phyloP scores from a whole-genome alignment of 2,888 invertebrate genomes.

The Amiota communis region DNA sequence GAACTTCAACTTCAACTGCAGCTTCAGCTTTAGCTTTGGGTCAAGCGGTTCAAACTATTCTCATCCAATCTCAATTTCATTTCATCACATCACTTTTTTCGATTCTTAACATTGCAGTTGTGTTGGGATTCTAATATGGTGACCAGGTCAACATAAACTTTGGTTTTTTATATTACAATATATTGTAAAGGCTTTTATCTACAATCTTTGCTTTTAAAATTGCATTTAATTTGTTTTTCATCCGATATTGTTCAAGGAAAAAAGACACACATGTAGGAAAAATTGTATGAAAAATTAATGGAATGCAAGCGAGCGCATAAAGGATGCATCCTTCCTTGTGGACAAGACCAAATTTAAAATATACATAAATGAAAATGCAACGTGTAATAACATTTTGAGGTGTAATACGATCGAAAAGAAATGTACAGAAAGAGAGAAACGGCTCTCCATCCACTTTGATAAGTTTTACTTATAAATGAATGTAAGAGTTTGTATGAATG shows the following conservation, averaged over 20 bases:
- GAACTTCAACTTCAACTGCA: background rate
- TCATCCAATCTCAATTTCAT: no score
- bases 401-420: slow-evolving; percentile 3
- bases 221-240: slow-evolving; percentile 1
- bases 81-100: no score
- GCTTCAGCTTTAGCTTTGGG: background rate
- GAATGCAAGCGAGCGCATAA: background rate
- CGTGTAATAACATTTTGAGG: slow-evolving; percentile 22
- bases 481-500: background rate
- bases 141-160: no score
- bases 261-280: background rate
- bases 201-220: background rate
- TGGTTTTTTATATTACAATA: no score
- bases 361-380: slow-evolving; percentile 10
- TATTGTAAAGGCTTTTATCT: background rate
- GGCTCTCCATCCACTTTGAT: background rate
- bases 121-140: no score
- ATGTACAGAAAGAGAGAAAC: background rate
- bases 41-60: background rate
- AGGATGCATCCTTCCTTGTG: no score
- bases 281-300: background rate
- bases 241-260: background rate
- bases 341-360: background rate
- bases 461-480: background rate
- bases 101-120: no score